Evolutionary conservation across 2,888 invertebrate genomes (phyloP), one percentile per base, ranked within the genome.

Genomic region (Nyleta sp.): DNA sequence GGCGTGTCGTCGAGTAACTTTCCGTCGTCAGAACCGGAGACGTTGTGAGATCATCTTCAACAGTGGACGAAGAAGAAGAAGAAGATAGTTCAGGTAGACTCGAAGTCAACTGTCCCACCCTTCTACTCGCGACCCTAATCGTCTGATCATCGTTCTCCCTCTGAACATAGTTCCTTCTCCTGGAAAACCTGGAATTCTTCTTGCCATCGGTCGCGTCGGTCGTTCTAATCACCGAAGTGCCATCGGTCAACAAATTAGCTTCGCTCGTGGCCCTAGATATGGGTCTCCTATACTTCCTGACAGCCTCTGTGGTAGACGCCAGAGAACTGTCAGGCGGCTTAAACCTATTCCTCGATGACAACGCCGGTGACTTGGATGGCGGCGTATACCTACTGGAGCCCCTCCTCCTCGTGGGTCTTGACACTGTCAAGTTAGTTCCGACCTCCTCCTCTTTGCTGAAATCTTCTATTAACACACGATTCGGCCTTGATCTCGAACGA

Each of bases 151-250:
- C 20, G 2, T 73, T 78, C 1, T 81, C 73, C 10, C 50, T 52
- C 13, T 79, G 75, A 1, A 42, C 22, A 60, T 80, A 75, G 18
- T 70, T 78, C 7, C 33, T 59, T 15, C 68, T 73, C 5, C 78
- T 80, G 1, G 82, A 77, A 18, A 73, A 57, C 24, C 68, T 81
- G 11, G 74, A 57, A 35, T 7, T 70, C 28, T 22, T 59, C 13
- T 7, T 57, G 13, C 11, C 72, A 52, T 20, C 62, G 60, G 8
- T 46, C 0, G 7, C 28, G 28, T 78, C 80, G 0, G 75, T 52
- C 53, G 86, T 87, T 50, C 84, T 84, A 2, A 84, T 78, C 28
- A 87, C 84, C 0, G 84, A 84, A 76, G 85, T 87, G 60, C 85
- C 85, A 10, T 78, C 70, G 48, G 22, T 64, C 17, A 57, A 80